Evolutionary conservation across 2,888 invertebrate genomes (phyloP).

Genomic region (Troilus luridus): DNA sequence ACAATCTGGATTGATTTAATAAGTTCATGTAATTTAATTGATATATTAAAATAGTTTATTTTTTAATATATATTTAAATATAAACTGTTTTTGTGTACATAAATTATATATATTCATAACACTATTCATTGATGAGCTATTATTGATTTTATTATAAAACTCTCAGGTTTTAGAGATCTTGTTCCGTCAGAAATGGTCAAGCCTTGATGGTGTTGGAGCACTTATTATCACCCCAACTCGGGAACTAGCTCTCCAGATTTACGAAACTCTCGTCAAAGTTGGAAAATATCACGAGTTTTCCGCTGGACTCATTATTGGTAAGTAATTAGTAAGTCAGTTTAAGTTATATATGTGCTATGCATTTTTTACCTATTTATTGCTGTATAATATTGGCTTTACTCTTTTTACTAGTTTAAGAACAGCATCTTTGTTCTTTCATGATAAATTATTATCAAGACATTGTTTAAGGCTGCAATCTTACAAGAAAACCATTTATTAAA

Average conservation of each 20-base stretch:
- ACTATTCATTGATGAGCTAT: no score
- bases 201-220: conserved; percentile 90
- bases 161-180: conserved; percentile 79
- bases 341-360: no score
- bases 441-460: no score
- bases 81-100: background rate
- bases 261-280: conserved; percentile 89
- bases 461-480: no score
- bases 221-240: conserved; percentile 96
- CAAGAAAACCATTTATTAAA: no score
- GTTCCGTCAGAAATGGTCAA: conserved; percentile 89
- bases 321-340: background rate
- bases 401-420: no score
- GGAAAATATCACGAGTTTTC: conserved; percentile 94
- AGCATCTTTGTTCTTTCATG: no score
- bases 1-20: background rate
- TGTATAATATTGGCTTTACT: no score
- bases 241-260: conserved; percentile 97
- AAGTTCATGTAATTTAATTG: background rate
- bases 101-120: no score
- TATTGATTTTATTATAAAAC: conserved; percentile 52
- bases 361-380: no score
- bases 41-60: background rate
- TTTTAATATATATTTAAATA: background rate
- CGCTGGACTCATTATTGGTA: conserved; percentile 90